A percentile compares a stretch with the other conserved stretches of the same genome.
These are phyloP conservation scores for Epinephelus fuscoguttatus DNA, from an alignment of 2,113 vertebrate genomes.

Conservation along the genomic window DNA sequence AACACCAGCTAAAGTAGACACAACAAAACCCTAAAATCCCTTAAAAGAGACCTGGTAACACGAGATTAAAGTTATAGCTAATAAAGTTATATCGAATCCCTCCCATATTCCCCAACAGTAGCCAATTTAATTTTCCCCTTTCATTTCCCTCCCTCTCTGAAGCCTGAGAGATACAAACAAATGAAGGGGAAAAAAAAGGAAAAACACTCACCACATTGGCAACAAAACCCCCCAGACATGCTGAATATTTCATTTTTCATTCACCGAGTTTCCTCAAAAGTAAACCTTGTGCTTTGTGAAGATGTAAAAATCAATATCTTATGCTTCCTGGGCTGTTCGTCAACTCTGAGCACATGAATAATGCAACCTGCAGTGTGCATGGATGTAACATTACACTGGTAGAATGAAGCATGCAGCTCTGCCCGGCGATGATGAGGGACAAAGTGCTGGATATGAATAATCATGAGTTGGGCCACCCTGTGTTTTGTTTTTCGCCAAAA, in stretches of 20 bases:
- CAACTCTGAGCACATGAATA: slow-evolving; percentile 51
- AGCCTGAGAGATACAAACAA: slow-evolving; percentile 44
- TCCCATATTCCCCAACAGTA: background rate
- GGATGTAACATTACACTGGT: slow-evolving; percentile 5
- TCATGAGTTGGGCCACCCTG: background rate
- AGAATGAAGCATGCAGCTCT: background rate
- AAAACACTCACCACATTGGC: background rate
- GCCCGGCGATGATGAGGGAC: background rate
- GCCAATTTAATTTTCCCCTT: slow-evolving; percentile 31
- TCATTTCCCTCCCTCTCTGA: slow-evolving; percentile 21
- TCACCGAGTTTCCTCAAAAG: slow-evolving; percentile 45
- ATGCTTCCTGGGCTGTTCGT: slow-evolving; percentile 39
- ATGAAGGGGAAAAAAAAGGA: background rate
- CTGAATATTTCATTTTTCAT: slow-evolving; percentile 63
- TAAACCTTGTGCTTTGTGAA: slow-evolving; percentile 54
- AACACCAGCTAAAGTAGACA: slow-evolving; percentile 1
- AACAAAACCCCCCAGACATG: slow-evolving; percentile 15
- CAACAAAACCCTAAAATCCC: slow-evolving; percentile 12
- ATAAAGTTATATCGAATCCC: slow-evolving; percentile 44
- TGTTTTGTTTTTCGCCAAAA: background rate
- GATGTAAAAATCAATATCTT: slow-evolving; percentile 62
- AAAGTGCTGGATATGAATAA: slow-evolving; percentile 31
- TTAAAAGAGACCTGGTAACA: slow-evolving; percentile 27
- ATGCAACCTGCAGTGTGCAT: slow-evolving; percentile 39
- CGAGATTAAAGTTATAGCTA: slow-evolving; percentile 46